These are phyloP conservation scores for Polymixis flavicincta DNA, from an alignment of 2,888 invertebrate genomes.

Conservation along the genomic window DNA sequence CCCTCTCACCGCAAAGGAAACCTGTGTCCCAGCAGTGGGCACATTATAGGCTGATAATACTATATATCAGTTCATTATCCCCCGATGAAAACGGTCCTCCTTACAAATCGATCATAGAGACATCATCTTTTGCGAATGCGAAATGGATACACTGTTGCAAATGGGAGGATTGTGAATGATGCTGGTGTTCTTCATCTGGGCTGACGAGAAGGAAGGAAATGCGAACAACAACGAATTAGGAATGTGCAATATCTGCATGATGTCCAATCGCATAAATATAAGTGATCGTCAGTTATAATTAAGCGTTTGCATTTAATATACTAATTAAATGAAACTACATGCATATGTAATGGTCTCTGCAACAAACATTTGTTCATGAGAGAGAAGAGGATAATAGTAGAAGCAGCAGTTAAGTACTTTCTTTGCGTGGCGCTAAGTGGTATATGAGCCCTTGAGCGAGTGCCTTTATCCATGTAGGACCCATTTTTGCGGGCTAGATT, in stretches of 20 bases:
- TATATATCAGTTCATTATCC: constrained; percentile 5
- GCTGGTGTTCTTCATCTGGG: not conserved
- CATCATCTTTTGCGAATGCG: not conserved
- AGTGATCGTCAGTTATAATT: not conserved
- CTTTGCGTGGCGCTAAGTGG: too few relatives aligned
- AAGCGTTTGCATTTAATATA: constrained; percentile 2
- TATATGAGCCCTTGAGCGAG: too few relatives aligned
- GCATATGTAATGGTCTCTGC: not conserved
- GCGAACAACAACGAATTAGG: not conserved
- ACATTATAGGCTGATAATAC: too few relatives aligned
- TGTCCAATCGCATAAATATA: not conserved
- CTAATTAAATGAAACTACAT: not conserved
- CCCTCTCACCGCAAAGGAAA: too few relatives aligned
- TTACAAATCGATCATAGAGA: not conserved
- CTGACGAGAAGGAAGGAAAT: not conserved
- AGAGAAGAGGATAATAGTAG: not conserved
- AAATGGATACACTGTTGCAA: not conserved
- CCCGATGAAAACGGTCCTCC: not conserved
- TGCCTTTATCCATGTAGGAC: too few relatives aligned
- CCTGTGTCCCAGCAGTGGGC: too few relatives aligned
- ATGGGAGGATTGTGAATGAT: not conserved
- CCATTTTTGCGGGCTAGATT: too few relatives aligned
- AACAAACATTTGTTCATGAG: not conserved
- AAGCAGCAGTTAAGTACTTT: too few relatives aligned
- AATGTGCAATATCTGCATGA: not conserved